phyloP scores from a whole-genome alignment of 2,888 invertebrate species.

The Chelonus formosanus region DNA sequence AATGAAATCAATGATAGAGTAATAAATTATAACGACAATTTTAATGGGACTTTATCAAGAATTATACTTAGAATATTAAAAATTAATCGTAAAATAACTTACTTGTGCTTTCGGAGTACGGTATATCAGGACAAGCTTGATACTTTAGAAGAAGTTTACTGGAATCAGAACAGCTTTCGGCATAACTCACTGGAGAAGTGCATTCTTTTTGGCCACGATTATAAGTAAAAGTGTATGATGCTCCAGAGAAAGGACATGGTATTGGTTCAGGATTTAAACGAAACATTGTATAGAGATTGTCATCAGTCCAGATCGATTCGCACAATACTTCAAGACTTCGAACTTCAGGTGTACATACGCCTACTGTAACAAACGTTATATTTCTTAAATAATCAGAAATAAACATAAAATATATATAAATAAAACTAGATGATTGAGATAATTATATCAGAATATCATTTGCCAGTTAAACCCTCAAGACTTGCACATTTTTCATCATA shows the following conservation, averaged over 20 bases:
- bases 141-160: constrained; percentile 82
- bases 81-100: constrained; percentile 47
- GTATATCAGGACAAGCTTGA: constrained; percentile 84
- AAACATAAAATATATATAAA: constrained; percentile 10
- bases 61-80: neutral
- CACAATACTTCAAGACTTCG: constrained; percentile 73
- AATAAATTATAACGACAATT: too few relatives aligned
- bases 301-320: constrained; percentile 76
- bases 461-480: too few relatives aligned
- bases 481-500: too few relatives aligned
- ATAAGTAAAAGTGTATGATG: constrained; percentile 84
- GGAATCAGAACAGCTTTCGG: constrained; percentile 86
- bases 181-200: constrained; percentile 77
- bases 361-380: constrained; percentile 61
- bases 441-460: too few relatives aligned
- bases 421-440: neutral
- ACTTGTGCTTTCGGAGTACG: constrained; percentile 82
- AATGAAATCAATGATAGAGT: too few relatives aligned
- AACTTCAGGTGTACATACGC: constrained; percentile 69
- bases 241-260: constrained; percentile 82
- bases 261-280: constrained; percentile 73
- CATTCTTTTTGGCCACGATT: constrained; percentile 79
- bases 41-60: neutral
- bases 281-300: constrained; percentile 79
- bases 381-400: neutral